Evolutionary conservation across 2,113 vertebrate species (phyloP), one percentile per base, ranked within the genome.

Genomic region (Glareola pratincola): DNA sequence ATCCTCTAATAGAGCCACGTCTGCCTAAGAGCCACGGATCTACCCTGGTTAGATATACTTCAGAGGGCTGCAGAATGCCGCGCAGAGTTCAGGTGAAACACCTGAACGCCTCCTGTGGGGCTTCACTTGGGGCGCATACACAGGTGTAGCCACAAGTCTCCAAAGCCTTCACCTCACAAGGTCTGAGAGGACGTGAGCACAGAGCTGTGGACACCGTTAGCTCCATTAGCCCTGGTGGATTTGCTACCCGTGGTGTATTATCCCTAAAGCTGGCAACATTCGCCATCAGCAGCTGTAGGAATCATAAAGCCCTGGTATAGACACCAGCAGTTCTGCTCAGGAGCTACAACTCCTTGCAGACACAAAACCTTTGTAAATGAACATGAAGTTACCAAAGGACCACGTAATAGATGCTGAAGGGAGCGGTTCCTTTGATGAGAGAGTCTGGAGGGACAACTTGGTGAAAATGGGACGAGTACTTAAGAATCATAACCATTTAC

Each of bases 1-100:
- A 59, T 56, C 9, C 45, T 45, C 26, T 88, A 30, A 54, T 1
- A 48, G 30, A 90, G 32, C 14, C 1, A 2, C 1, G 0, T 15
- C 43, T 76, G 20, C 37, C 21, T 23, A 48, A 73, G 13, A 76
- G 32, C 5, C 23, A 56, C 62, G 41, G 22, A 45, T 34, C 15
- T 66, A 4, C 17, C 24, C 43, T 69, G 41, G 10, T 1, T 10
- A 60, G 34, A 34, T 51, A 4, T 9, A 21, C 54, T 64, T 74
- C n/a, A 54, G 53, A 56, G 29, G 17, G 8, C 20, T 85, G 48
- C 17, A 69, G 45, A 78, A 56, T 20, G 45, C 32, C 47, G 24
- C 48, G 32, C 4, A 56, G n/a, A 4, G 20, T 47, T 60, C 60
- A 29, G 4, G n/a, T 37, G 36, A 85, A 88, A 77, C 12, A 36